A percentile compares a stretch with the other conserved stretches of the same genome.
phyloP scores from a whole-genome alignment of 2,797 vertebrate genomes.

The Remorina albescens region DNA sequence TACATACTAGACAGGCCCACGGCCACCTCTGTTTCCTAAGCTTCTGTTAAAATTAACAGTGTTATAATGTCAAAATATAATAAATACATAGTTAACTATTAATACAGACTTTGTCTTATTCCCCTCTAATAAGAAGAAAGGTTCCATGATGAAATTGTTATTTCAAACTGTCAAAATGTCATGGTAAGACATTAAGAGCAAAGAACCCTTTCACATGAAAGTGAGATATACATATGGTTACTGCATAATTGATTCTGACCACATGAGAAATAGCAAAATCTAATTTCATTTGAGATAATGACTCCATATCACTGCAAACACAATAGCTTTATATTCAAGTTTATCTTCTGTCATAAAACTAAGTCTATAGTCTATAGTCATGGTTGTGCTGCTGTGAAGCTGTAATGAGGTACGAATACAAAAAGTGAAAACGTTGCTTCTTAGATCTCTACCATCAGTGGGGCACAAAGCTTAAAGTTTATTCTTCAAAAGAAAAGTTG shows the following conservation, averaged over 20 bases:
- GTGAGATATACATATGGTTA: background rate
- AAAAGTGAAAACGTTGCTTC: background rate
- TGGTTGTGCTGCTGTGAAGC: background rate
- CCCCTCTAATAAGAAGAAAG: background rate
- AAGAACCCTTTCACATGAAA: background rate
- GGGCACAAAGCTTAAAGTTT: background rate
- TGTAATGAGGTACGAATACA: too few relatives aligned
- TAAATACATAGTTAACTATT: background rate
- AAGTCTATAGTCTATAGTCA: background rate
- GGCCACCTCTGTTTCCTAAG: background rate
- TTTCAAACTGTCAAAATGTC: background rate
- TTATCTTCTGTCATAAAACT: too few relatives aligned
- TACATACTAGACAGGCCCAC: constrained; percentile 16
- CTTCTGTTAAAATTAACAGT: background rate
- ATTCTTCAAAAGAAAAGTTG: constrained; percentile 1
- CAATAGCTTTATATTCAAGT: background rate
- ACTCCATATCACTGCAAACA: background rate
- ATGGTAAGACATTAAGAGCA: background rate
- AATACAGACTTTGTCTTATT: background rate
- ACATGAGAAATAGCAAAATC: background rate
- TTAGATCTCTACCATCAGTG: background rate
- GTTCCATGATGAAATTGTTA: background rate
- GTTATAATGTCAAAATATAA: too few relatives aligned
- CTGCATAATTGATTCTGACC: background rate
- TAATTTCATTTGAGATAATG: background rate